Base-by-base conservation (phyloP, 1,140 invertebrate species). In the Neotoxoptera formosana region DNA sequence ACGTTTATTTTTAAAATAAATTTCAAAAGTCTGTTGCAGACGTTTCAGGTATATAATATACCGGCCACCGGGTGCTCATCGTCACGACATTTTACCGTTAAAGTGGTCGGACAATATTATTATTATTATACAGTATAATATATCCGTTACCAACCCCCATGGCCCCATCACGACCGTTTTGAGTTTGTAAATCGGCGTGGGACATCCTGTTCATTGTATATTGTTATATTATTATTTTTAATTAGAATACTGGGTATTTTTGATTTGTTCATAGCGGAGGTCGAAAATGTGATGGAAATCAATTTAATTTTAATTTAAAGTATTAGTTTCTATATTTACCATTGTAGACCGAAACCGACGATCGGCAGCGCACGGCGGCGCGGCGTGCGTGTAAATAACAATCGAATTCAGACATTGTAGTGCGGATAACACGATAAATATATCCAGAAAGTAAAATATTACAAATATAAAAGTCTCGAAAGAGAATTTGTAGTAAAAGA, bases 391-490 rank as follows among this genome's bases (percentile, higher is more conserved):
- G 30, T 88, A 53, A 53, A 89, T 36, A 89, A 89, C 34, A 21
- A 89, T 89, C 21, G n/a, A 34, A 23, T 89, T 36, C 48, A 89
- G 48, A 36, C 45, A n/a, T 14, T 47, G 30, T n/a, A 20, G 34
- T 21, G 34, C 14, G 9, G 45, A 20, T 47, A 89, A 89, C 47
- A 89, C 8, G n/a, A 53, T 53, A n/a, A 34, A 51, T 34, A 51
- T 89, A 51, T 89, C 48, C 7, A 51, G 20, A 89, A 53, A 89
- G 7, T 53, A 51, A 89, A 53, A 89, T 89, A 53, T 51, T 53
- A 89, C 87, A 89, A 51, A 89, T 21, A 89, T 89, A 89, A 36
- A 34, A 51, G 47, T 89, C 48, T 89, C 34, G n/a, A 89, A 89
- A 25, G 51, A 36, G 48, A 89, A 53, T 89, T 89, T 89, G 34